These are phyloP conservation scores for Acronicta psi DNA, from an alignment of 2,888 invertebrate genomes.

Conservation along the genomic window DNA sequence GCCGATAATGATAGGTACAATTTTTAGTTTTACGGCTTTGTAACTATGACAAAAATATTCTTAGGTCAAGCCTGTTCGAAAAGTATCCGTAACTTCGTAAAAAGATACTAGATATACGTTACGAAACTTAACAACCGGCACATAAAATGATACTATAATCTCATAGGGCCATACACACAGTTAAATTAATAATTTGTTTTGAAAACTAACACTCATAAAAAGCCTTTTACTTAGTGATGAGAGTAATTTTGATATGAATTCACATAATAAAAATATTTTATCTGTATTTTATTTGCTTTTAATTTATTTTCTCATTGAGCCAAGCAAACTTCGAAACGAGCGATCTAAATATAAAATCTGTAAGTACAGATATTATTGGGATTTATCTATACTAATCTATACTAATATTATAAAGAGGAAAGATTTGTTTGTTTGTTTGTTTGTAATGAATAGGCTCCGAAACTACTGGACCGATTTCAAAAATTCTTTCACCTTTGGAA, in stretches of 20 bases:
- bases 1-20: slow-evolving; percentile 51
- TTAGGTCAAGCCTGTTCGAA: slow-evolving; percentile 20
- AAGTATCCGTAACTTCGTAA: slow-evolving; percentile 52
- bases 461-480: no score
- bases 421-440: no score
- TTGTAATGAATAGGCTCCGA: no score
- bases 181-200: slow-evolving; percentile 59
- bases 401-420: no score
- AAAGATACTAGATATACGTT: slow-evolving; percentile 55
- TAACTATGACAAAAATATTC: slow-evolving; percentile 45
- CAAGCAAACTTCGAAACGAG: slow-evolving; percentile 15
- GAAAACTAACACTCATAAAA: slow-evolving; percentile 56
- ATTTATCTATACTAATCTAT: background rate
- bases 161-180: slow-evolving; percentile 44
- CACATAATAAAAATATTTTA: slow-evolving; percentile 52
- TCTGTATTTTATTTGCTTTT: slow-evolving; percentile 49
- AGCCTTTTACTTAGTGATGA: slow-evolving; percentile 51
- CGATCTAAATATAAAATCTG: background rate
- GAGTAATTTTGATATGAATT: slow-evolving; percentile 46
- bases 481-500: no score
- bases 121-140: slow-evolving; percentile 48
- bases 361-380: background rate
- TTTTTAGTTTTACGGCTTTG: slow-evolving; percentile 57
- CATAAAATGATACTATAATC: slow-evolving; percentile 55
- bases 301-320: slow-evolving; percentile 19